A percentile compares a stretch with the other conserved stretches of the same genome.
Conservation (phyloP, 2,113 vertebrate species). For the Hiodon tergisus region DNA sequence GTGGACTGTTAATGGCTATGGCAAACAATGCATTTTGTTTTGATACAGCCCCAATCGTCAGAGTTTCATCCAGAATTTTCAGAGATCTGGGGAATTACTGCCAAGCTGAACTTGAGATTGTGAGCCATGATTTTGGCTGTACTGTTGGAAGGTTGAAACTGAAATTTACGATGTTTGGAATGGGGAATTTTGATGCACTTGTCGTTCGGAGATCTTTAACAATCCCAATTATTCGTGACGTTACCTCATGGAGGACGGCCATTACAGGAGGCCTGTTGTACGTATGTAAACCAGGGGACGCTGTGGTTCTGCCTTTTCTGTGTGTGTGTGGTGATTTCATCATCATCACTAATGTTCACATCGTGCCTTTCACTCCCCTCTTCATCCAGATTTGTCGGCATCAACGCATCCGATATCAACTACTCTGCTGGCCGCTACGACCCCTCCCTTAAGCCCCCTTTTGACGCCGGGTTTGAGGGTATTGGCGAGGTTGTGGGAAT, state of each 20-base stretch:
- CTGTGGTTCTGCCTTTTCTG: not conserved
- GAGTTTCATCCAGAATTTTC: conserved; percentile 40
- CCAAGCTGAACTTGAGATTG: conserved; percentile 43
- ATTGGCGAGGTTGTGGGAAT: conserved; percentile 82
- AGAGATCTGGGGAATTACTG: conserved; percentile 36
- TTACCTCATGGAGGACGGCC: not conserved
- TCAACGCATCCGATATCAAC: conserved; percentile 92
- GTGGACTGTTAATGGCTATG: conserved; percentile 53
- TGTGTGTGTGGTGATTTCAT: not conserved
- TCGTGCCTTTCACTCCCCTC: conserved; percentile 29
- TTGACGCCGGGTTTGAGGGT: conserved; percentile 83
- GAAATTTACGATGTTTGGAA: conserved; percentile 42
- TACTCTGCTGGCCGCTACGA: conserved; percentile 83
- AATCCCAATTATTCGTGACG: conserved; percentile 11
- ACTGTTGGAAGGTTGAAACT: conserved; percentile 32
- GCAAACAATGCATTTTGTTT: conserved; percentile 51
- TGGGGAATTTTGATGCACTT: not conserved
- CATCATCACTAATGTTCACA: not conserved
- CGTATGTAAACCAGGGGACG: too few species aligned
- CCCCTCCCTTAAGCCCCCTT: conserved; percentile 70
- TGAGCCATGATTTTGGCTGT: conserved; percentile 27
- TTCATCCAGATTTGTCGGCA: conserved; percentile 77
- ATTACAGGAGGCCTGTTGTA: not conserved
- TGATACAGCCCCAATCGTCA: conserved; percentile 49
- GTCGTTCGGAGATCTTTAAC: conserved; percentile 1